Conservation (phyloP, 2,888 invertebrate genomes). For the Mantis religiosa region DNA sequence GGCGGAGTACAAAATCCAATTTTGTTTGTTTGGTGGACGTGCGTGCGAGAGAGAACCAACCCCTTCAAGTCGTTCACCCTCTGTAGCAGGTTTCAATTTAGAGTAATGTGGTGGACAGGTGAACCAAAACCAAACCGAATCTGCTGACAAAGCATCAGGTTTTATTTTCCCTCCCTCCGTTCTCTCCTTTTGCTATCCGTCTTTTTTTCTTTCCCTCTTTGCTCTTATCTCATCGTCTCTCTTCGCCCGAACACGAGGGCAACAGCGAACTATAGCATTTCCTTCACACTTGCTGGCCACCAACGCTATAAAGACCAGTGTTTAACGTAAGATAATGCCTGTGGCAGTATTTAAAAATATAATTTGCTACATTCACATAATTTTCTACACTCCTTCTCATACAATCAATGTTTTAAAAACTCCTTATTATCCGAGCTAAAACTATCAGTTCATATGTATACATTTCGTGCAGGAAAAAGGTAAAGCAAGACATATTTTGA, state of each 20-base stretch:
- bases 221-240: background rate
- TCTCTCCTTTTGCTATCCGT: background rate
- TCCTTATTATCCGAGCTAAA: too few relatives aligned
- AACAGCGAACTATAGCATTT: background rate
- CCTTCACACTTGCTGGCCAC: too few relatives aligned
- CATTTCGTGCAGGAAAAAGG: too few relatives aligned
- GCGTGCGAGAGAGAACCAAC: background rate
- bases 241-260: background rate
- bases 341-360: too few relatives aligned
- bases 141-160: conserved; percentile 28
- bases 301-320: too few relatives aligned
- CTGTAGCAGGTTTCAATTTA: conserved; percentile 28
- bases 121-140: conserved; percentile 25
- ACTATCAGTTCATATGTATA: too few relatives aligned
- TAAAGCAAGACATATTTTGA: too few relatives aligned
- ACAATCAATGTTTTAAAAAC: too few relatives aligned
- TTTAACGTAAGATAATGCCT: too few relatives aligned
- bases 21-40: conserved; percentile 25
- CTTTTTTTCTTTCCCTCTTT: conserved; percentile 4
- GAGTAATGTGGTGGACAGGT: conserved; percentile 28
- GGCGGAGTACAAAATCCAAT: conserved; percentile 29
- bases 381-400: too few relatives aligned
- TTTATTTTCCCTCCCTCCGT: conserved; percentile 14
- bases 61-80: conserved; percentile 3
- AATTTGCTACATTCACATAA: too few relatives aligned